Evolutionary conservation across 1,140 invertebrate species (phyloP).

Genomic region (Caerostris darwini): DNA sequence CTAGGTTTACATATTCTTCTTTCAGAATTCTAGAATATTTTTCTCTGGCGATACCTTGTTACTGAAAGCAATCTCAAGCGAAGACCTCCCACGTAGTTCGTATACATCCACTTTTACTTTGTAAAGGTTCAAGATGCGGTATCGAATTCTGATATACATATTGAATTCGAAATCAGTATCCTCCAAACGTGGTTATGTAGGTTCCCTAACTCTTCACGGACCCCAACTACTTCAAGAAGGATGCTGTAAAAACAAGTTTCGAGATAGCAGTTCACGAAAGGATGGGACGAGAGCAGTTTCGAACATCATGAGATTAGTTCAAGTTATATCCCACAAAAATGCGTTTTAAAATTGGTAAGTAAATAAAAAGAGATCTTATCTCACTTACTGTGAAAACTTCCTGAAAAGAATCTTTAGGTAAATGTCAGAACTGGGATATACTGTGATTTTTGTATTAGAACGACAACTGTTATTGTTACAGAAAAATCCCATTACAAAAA

Average conservation of each 20-base stretch:
- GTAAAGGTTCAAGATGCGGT: not conserved
- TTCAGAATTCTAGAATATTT: not conserved
- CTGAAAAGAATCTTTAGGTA: too few relatives aligned
- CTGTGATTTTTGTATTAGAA: too few relatives aligned
- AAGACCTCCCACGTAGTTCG: not conserved
- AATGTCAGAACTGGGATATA: too few relatives aligned
- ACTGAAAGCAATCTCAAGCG: slow-evolving; percentile 1
- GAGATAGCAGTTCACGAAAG: not conserved
- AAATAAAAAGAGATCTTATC: not conserved
- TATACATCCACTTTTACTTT: slow-evolving; percentile 9
- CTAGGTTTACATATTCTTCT: slow-evolving; percentile 1
- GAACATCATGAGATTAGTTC: not conserved
- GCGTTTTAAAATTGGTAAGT: not conserved
- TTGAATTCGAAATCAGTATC: slow-evolving; percentile 21
- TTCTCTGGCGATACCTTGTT: not conserved
- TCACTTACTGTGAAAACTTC: not conserved
- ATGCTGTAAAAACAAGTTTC: not conserved
- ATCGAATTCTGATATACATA: slow-evolving; percentile 50
- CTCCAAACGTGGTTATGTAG: slow-evolving; percentile 5
- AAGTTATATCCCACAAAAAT: not conserved
- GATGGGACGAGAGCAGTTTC: not conserved
- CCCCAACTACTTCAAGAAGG: not conserved
- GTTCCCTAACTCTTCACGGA: not conserved
- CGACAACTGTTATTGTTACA: too few relatives aligned
- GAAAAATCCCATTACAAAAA: too few relatives aligned